These are phyloP conservation scores for Cyrtorhinus lividipennis DNA, from an alignment of 1,140 invertebrate genomes.

Conservation along the genomic window DNA sequence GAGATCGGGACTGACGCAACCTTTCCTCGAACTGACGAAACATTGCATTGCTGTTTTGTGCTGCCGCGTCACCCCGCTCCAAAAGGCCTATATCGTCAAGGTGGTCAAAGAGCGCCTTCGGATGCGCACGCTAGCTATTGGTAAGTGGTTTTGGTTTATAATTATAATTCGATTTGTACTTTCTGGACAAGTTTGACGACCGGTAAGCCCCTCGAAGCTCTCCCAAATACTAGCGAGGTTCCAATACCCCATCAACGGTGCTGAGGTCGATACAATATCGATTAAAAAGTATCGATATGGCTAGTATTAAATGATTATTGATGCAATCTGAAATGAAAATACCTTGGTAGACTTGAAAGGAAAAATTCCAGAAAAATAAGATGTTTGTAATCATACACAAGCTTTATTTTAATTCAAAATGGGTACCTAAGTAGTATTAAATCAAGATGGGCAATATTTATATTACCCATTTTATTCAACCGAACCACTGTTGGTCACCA, in stretches of 20 bases:
- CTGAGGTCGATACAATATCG: no score
- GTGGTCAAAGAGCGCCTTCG: slow-evolving; percentile 78
- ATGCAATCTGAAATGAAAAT: no score
- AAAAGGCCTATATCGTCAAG: slow-evolving; percentile 70
- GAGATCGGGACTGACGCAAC: slow-evolving; percentile 63
- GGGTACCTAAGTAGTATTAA: not conserved
- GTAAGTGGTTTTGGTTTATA: no score
- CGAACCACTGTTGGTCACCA: not conserved
- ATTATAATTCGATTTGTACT: no score
- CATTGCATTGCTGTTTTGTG: slow-evolving; percentile 86
- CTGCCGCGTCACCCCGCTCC: slow-evolving; percentile 90
- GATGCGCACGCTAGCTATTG: slow-evolving; percentile 80
- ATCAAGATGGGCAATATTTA: not conserved
- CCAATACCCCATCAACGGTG: no score
- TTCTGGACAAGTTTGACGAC: no score
- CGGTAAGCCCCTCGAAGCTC: no score
- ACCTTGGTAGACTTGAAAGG: no score
- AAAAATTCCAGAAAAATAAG: not conserved
- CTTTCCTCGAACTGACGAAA: slow-evolving; percentile 78
- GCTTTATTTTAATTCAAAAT: not conserved
- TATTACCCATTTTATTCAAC: not conserved
- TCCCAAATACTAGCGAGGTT: no score
- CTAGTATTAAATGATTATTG: no score
- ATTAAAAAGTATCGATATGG: no score
- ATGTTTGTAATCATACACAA: not conserved